These are phyloP conservation scores for Nephrocerus scutellatus DNA, from an alignment of 2,888 invertebrate species.

Conservation along the genomic window DNA sequence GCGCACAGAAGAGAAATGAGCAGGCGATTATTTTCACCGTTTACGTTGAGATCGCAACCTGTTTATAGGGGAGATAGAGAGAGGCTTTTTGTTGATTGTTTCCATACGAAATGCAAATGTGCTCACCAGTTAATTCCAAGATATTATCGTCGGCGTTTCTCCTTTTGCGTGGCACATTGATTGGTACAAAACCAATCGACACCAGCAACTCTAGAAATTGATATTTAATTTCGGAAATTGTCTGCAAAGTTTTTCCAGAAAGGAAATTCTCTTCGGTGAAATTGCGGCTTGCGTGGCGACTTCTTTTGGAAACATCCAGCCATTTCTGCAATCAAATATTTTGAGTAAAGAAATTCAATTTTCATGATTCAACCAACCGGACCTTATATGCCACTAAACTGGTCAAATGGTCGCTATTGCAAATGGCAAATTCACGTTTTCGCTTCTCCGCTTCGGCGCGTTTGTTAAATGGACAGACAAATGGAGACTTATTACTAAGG, in stretches of 20 bases:
- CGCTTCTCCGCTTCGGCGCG: slow-evolving; percentile 63
- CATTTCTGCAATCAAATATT: slow-evolving; percentile 57
- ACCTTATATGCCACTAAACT: slow-evolving; percentile 78
- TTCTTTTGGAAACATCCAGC: slow-evolving; percentile 63
- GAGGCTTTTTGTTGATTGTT: neutral
- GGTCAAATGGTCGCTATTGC: slow-evolving; percentile 84
- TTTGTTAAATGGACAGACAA: slow-evolving; percentile 67
- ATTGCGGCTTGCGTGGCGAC: slow-evolving; percentile 63
- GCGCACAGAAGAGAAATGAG: slow-evolving; percentile 80
- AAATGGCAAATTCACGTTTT: slow-evolving; percentile 67
- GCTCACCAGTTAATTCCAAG: slow-evolving; percentile 55
- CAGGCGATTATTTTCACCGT: slow-evolving; percentile 68
- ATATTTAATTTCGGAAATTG: slow-evolving; percentile 79
- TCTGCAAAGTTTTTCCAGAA: slow-evolving; percentile 72
- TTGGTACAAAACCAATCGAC: slow-evolving; percentile 71
- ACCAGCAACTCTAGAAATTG: slow-evolving; percentile 69
- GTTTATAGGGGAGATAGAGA: too few relatives aligned
- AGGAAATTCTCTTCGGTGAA: slow-evolving; percentile 81
- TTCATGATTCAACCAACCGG: slow-evolving; percentile 3
- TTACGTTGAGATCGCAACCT: slow-evolving; percentile 57
- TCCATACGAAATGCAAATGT: neutral
- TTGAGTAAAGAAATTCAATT: neutral
- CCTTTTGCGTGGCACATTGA: slow-evolving; percentile 53
- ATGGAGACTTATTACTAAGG: slow-evolving; percentile 72
- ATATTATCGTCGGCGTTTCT: slow-evolving; percentile 54